A percentile compares a stretch with the other conserved stretches of the same genome.
Conservation (phyloP, 2,113 vertebrate species). For the Nannobrachium achirus region DNA sequence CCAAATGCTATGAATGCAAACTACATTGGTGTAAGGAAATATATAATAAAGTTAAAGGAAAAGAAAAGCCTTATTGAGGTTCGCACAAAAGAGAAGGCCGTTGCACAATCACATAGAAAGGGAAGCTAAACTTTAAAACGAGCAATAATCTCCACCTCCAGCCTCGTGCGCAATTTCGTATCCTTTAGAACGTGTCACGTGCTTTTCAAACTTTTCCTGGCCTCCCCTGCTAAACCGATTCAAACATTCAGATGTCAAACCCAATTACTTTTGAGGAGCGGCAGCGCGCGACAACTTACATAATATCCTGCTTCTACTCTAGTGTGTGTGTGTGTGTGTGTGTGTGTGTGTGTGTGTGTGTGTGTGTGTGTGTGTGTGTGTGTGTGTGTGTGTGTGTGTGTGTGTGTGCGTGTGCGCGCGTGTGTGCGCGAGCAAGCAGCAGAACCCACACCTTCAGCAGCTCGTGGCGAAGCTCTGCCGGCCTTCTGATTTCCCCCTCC, state of each 20-base stretch:
- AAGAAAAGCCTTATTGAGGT: background rate
- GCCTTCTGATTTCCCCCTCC: slow-evolving; percentile 37
- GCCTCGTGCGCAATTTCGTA: slow-evolving; percentile 39
- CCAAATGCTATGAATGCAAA: background rate
- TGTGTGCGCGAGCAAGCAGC: too few relatives aligned
- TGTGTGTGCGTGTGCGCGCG: too few relatives aligned
- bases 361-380: slow-evolving; percentile 6
- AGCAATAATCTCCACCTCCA: slow-evolving; percentile 32
- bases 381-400: slow-evolving; percentile 7
- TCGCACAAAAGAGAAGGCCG: background rate
- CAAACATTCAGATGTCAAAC: slow-evolving; percentile 46
- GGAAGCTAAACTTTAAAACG: background rate
- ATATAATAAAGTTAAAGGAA: background rate
- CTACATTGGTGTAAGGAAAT: background rate
- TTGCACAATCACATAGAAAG: slow-evolving; percentile 17
- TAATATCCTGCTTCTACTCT: slow-evolving; percentile 50
- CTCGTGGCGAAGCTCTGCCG: background rate
- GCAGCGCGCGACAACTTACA: slow-evolving; percentile 43
- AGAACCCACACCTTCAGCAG: too few relatives aligned
- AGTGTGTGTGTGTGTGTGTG: slow-evolving; percentile 1
- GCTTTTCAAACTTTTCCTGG: background rate
- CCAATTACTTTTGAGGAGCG: slow-evolving; percentile 36
- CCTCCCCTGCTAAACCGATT: slow-evolving; percentile 40
- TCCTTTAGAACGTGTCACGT: slow-evolving; percentile 18
- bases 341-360: slow-evolving; percentile 9